Evolutionary conservation across 37 sponge, comb jelly and placozoan genomes (phyloP).

Genomic region (Cladorhizidae sp.): DNA sequence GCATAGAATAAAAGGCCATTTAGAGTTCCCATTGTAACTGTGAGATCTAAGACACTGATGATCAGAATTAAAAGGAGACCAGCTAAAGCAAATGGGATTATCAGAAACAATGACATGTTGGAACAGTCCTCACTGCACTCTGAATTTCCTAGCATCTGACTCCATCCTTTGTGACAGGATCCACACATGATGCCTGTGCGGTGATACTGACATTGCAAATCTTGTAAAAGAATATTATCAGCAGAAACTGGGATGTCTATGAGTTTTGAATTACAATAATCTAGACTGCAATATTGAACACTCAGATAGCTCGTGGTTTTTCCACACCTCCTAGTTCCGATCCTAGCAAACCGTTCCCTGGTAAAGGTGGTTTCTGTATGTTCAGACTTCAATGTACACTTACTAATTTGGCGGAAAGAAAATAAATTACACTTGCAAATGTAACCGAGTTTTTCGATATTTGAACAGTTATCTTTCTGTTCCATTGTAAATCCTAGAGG

Average conservation of each 20-base stretch:
- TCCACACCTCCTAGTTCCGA: not conserved
- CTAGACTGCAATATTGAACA: not conserved
- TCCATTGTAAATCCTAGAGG: slow-evolving; percentile 15
- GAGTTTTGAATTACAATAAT: slow-evolving; percentile 12
- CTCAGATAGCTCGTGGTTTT: not conserved
- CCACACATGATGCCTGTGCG: slow-evolving; percentile 53
- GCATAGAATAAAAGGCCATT: slow-evolving; percentile 54
- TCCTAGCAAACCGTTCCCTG: not conserved
- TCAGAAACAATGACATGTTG: not conserved
- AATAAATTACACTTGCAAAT: not conserved
- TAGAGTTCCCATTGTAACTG: slow-evolving; percentile 46
- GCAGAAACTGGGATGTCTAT: not conserved
- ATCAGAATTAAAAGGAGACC: slow-evolving; percentile 28
- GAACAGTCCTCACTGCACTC: slow-evolving; percentile 18
- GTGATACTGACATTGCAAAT: slow-evolving; percentile 47
- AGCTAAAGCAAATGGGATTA: slow-evolving; percentile 20
- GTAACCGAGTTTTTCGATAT: not conserved
- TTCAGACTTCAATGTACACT: slow-evolving; percentile 4
- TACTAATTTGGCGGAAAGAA: not conserved
- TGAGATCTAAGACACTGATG: slow-evolving; percentile 36
- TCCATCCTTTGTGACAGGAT: slow-evolving; percentile 21
- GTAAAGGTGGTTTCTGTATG: not conserved
- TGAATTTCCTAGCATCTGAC: slow-evolving; percentile 29
- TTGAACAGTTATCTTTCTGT: no score
- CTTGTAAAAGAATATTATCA: not conserved